A percentile compares a stretch with the other conserved stretches of the same genome.
Evolutionary conservation across 2,113 vertebrate genomes (phyloP).

Genomic region (Delphinapterus leucas): DNA sequence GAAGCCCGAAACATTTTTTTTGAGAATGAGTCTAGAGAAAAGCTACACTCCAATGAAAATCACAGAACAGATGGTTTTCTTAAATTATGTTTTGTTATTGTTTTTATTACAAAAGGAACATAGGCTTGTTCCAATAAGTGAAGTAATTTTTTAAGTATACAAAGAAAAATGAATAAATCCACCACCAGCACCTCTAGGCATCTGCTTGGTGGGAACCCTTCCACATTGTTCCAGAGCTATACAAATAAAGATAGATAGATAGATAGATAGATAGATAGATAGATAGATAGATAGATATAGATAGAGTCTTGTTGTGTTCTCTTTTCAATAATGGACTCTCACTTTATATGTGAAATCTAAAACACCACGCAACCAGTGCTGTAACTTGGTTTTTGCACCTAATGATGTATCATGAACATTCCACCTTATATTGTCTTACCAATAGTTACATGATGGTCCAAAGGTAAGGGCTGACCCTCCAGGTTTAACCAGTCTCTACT

Average conservation of each 20-base stretch:
- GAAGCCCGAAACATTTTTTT: not conserved
- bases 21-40: not conserved
- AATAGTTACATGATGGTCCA: too few species aligned
- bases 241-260: too few species aligned
- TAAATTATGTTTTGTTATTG: not conserved
- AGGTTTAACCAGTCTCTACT: not conserved
- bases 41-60: not conserved
- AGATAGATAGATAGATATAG: not conserved
- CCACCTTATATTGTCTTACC: not conserved
- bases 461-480: rapidly evolving
- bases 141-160: not conserved
- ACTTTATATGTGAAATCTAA: not conserved
- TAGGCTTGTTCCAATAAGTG: not conserved
- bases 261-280: not conserved
- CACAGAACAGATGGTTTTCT: not conserved
- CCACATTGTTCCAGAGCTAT: not conserved
- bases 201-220: not conserved
- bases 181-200: too few species aligned
- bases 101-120: not conserved
- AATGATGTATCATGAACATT: not conserved
- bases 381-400: not conserved
- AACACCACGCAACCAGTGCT: too few species aligned
- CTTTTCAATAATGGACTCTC: not conserved
- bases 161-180: not conserved
- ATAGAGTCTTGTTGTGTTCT: not conserved